Conservation (phyloP, 64 coral and sea anemone species). For the Orbicella faveolata region DNA sequence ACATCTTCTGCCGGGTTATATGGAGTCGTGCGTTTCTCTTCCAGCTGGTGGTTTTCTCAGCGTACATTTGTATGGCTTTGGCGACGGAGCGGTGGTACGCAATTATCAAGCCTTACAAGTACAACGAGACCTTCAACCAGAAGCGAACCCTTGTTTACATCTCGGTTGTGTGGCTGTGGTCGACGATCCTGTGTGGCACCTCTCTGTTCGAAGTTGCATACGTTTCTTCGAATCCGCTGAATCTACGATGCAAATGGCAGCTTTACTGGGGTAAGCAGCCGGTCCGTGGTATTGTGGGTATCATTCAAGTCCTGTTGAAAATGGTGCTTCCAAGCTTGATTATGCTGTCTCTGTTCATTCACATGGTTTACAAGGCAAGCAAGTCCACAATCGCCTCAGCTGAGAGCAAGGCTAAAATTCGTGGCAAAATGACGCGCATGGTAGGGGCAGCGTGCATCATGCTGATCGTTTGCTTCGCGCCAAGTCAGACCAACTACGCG, state of each 20-base stretch:
- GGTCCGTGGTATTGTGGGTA: background rate
- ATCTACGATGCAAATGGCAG: background rate
- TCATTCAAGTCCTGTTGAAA: constrained; percentile 14
- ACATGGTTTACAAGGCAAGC: constrained; percentile 29
- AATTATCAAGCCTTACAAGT: constrained; percentile 38
- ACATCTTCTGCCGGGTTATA: constrained; percentile 26
- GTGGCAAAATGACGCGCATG: constrained; percentile 38
- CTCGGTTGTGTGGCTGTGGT: background rate
- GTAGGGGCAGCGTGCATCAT: background rate
- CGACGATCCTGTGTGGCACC: background rate
- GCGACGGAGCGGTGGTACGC: constrained; percentile 64
- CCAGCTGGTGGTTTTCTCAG: constrained; percentile 26
- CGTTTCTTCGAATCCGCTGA: background rate
- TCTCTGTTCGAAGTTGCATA: background rate
- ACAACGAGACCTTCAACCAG: constrained; percentile 18
- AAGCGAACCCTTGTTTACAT: constrained; percentile 25
- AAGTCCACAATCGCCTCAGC: background rate
- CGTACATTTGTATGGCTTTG: constrained; percentile 32
- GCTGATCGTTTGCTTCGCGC: constrained; percentile 34
- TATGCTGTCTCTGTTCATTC: constrained; percentile 38
- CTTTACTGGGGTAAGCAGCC: background rate
- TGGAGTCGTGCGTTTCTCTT: constrained; percentile 44
- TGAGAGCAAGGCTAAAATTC: constrained; percentile 9
- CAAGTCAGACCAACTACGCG: constrained; percentile 21
- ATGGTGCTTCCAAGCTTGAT: background rate